A percentile compares a stretch with the other conserved stretches of the same genome.
Conservation (phyloP, 2,888 invertebrate genomes). For the Myopa testacea region DNA sequence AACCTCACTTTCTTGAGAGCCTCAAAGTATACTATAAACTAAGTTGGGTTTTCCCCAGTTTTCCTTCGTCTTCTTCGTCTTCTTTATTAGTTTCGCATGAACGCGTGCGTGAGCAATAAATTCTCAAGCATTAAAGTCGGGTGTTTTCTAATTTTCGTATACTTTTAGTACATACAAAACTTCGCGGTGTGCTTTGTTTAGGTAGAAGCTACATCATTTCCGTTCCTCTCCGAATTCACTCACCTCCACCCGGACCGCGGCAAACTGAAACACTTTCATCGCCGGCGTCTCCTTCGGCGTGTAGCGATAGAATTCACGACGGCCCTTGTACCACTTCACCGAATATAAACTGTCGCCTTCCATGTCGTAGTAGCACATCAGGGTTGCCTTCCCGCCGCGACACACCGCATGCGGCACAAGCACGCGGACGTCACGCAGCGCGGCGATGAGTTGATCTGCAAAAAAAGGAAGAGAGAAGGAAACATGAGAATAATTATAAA, state of each 20-base stretch:
- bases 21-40: too few relatives aligned
- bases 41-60: too few relatives aligned
- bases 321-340: slow-evolving; percentile 87
- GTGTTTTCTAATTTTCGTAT: not conserved
- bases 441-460: slow-evolving; percentile 52
- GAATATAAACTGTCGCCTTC: slow-evolving; percentile 81
- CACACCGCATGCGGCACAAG: slow-evolving; percentile 75
- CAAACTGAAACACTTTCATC: slow-evolving; percentile 77
- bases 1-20: too few relatives aligned
- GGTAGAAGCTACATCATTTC: too few relatives aligned
- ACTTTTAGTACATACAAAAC: too few relatives aligned
- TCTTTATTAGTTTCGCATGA: not conserved
- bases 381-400: slow-evolving; percentile 73
- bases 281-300: slow-evolving; percentile 78
- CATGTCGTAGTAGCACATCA: slow-evolving; percentile 80
- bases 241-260: slow-evolving; percentile 82
- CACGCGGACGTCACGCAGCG: slow-evolving; percentile 74
- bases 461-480: slow-evolving; percentile 23
- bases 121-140: not conserved
- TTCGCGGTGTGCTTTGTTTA: too few relatives aligned
- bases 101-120: not conserved
- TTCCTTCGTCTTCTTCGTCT: too few relatives aligned
- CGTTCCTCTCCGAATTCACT: slow-evolving; percentile 67
- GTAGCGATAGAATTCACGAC: slow-evolving; percentile 83
- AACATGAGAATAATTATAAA: too few relatives aligned